Percentiles rank a stretch among this genome's conserved stretches.
Conservation (phyloP, 2,888 invertebrate genomes). For the Macrophya annulata region DNA sequence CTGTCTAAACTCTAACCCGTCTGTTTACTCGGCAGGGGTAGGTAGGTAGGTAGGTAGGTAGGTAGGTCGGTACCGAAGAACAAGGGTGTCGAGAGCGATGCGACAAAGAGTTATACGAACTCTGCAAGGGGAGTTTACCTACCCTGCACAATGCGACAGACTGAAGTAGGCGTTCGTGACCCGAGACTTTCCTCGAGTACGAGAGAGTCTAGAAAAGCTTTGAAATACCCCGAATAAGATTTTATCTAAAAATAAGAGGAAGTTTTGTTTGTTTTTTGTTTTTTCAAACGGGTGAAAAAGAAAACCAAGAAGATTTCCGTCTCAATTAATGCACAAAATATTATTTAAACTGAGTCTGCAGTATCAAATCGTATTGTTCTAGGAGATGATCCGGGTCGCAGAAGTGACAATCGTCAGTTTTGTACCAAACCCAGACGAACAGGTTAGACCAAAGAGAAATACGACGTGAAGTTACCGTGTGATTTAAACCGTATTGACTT, state of each 20-base stretch:
- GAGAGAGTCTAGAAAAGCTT: neutral
- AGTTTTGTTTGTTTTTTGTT: neutral
- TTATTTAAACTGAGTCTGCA: too few relatives aligned
- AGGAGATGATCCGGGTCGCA: neutral
- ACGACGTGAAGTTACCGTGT: neutral
- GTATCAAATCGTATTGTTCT: too few relatives aligned
- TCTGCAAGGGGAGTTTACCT: slow-evolving; percentile 4
- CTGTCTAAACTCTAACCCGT: slow-evolving; percentile 29
- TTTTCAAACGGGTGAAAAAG: too few relatives aligned
- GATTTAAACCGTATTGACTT: slow-evolving; percentile 25
- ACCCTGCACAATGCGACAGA: slow-evolving; percentile 31
- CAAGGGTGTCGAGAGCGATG: slow-evolving; percentile 42
- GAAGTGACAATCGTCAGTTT: neutral
- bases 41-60: neutral
- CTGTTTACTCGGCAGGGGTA: slow-evolving; percentile 42
- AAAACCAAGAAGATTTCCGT: neutral
- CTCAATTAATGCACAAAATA: neutral
- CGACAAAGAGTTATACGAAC: slow-evolving; percentile 42
- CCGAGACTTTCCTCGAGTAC: neutral
- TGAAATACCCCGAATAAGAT: neutral
- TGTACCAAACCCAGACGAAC: neutral
- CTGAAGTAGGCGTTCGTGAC: slow-evolving; percentile 20
- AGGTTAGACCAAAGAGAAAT: neutral
- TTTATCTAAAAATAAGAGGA: neutral
- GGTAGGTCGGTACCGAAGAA: slow-evolving; percentile 9